These are phyloP conservation scores for Drosophila helvetica DNA, from an alignment of 2,888 invertebrate genomes.

Conservation along the genomic window DNA sequence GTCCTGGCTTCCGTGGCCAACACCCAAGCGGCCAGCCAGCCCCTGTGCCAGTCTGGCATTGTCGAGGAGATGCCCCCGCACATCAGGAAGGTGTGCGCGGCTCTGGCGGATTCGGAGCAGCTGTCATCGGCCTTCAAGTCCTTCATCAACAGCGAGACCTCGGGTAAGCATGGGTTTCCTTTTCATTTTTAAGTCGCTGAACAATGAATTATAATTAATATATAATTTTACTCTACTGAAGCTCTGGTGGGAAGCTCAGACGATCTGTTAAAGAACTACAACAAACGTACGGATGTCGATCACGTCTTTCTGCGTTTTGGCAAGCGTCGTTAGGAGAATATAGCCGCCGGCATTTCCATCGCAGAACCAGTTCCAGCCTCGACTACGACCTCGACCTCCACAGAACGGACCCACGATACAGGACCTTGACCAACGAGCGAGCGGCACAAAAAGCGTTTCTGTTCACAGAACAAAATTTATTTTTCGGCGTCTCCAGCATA, in stretches of 20 bases:
- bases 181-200: constrained; percentile 2
- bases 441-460: constrained; percentile 43
- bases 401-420: constrained; percentile 22
- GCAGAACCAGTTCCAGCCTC: neutral
- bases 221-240: constrained; percentile 43
- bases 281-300: constrained; percentile 94
- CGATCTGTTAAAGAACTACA: constrained; percentile 85
- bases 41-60: constrained; percentile 86
- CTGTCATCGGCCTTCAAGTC: constrained; percentile 81
- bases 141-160: constrained; percentile 83
- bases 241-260: constrained; percentile 82
- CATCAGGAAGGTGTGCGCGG: constrained; percentile 86
- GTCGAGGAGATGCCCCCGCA: constrained; percentile 86
- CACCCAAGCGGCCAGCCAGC: constrained; percentile 77
- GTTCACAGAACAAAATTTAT: constrained; percentile 47
- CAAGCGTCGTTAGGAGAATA: constrained; percentile 87
- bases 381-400: neutral
- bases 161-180: constrained; percentile 69
- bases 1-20: constrained; percentile 56
- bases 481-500: constrained; percentile 54
- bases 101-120: constrained; percentile 84
- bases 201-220: neutral
- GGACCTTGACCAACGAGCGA: constrained; percentile 48
- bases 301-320: constrained; percentile 96
- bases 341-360: neutral